Base-by-base conservation (phyloP, 2,797 vertebrate genomes). In the Erithacus rubecula region DNA sequence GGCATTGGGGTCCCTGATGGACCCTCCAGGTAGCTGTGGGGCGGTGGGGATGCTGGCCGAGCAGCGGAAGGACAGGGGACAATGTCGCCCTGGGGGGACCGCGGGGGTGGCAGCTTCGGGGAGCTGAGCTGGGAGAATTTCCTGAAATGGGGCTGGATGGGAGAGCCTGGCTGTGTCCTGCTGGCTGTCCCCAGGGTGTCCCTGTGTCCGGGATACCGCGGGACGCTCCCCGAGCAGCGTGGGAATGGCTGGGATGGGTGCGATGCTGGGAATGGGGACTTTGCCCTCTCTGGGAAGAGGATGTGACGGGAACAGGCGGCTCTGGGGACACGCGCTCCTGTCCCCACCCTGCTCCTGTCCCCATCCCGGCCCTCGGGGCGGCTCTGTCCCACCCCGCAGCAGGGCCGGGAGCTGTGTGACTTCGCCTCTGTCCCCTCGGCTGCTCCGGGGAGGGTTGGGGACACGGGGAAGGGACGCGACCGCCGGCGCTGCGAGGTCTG, bases 21-120 rank as follows among this genome's bases (percentile, higher is more conserved):
- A 95, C 85, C 64, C 64, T 77, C 22, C 95, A 96, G 95, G 95
- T 95, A 95, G 83, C 60, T 32, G 16, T 3, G 68, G n/a, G 81
- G 52, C 17, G 1, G 11, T 0, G 14, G 72, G 67, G 63, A 15
- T 11, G 41, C n/a, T n/a, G n/a, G n/a, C n/a, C n/a, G n/a, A n/a
- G n/a, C n/a, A n/a, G n/a, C n/a, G n/a, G n/a, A n/a, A 47, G 86
- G 75, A 53, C 53, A n/a, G 58, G 75, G 49, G 24, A 71, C 53
- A 7, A 6, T 0, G 10, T 2, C 14, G 15, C 32, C 43, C 11
- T 5, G 11, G 14, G 46, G 49, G 29, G 20, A 3, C 43, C 1
- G 18, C 2, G 9, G 24, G 41, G 24, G 0, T 2, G 18, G 60
- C 3, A 3, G 11, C 15, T 3, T 10, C 37, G 39, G 15, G 39